phyloP scores from a whole-genome alignment of 2,113 vertebrate genomes.

The Columba livia region DNA sequence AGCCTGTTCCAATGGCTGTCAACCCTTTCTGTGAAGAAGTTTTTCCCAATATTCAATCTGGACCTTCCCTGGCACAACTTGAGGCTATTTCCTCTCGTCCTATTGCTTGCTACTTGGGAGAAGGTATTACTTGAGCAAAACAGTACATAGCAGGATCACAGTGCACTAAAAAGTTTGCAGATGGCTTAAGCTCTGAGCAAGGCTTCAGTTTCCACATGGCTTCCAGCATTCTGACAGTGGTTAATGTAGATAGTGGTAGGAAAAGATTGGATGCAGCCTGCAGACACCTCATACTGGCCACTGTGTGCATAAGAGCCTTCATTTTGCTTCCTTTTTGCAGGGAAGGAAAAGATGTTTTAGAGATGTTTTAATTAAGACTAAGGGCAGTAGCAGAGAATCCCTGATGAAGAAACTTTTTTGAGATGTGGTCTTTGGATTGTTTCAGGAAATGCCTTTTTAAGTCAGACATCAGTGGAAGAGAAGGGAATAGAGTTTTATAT shows the following conservation, averaged over 20 bases:
- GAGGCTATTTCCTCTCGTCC: too few relatives aligned
- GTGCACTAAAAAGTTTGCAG: background rate
- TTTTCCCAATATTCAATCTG: too few relatives aligned
- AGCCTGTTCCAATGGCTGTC: too few relatives aligned
- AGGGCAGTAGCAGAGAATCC: background rate
- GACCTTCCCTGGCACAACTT: too few relatives aligned
- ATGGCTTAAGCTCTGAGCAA: background rate
- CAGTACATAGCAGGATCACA: background rate
- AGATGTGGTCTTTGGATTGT: background rate
- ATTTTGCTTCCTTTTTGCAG: background rate
- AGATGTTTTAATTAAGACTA: background rate
- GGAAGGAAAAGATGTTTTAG: background rate
- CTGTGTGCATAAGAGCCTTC: background rate
- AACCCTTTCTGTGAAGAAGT: too few relatives aligned
- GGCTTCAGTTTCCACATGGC: background rate
- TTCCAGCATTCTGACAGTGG: background rate
- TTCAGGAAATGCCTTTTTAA: background rate
- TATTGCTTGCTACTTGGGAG: too few relatives aligned
- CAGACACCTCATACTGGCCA: background rate
- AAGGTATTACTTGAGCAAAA: background rate
- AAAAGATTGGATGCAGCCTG: background rate
- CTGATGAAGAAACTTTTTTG: background rate
- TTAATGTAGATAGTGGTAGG: background rate
- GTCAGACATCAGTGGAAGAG: background rate
- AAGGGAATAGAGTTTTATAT: background rate